Conservation (phyloP, 2,113 vertebrate genomes). For the Tyto alba region DNA sequence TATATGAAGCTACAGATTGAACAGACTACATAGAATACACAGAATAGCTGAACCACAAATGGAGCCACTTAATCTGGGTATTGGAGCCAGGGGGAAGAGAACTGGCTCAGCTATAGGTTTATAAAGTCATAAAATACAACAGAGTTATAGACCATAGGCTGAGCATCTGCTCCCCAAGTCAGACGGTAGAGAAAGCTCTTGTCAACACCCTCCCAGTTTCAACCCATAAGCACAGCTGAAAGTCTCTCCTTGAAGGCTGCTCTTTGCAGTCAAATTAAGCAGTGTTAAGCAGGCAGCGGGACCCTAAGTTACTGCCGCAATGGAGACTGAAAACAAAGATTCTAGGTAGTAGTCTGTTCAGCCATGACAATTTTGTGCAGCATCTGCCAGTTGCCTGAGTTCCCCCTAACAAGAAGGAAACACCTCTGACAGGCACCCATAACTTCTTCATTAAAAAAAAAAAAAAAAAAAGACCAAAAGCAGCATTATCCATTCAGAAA, state of each 20-base stretch:
- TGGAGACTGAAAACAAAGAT: not conserved
- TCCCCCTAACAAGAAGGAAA: not conserved
- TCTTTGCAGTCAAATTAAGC: not conserved
- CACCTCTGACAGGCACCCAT: not conserved
- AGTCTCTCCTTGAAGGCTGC: not conserved
- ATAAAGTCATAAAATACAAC: not conserved
- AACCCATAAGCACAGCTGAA: not conserved
- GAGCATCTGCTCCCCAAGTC: not conserved
- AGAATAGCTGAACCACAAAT: not conserved
- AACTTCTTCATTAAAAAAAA: not conserved
- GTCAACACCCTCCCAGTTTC: not conserved
- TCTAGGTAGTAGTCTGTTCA: not conserved
- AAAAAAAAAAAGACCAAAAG: not conserved
- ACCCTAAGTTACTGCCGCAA: not conserved
- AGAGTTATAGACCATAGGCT: not conserved
- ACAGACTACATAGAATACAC: not conserved
- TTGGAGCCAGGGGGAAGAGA: not conserved
- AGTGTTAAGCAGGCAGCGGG: not conserved
- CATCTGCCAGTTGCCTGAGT: not conserved
- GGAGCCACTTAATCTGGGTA: not conserved
- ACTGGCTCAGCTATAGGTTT: not conserved
- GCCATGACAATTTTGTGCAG: not conserved
- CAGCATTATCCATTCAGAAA: not conserved
- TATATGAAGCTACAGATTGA: not conserved
- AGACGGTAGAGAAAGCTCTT: not conserved